phyloP scores from a whole-genome alignment of 1,140 invertebrate genomes.

The Zaprionus africanus region DNA sequence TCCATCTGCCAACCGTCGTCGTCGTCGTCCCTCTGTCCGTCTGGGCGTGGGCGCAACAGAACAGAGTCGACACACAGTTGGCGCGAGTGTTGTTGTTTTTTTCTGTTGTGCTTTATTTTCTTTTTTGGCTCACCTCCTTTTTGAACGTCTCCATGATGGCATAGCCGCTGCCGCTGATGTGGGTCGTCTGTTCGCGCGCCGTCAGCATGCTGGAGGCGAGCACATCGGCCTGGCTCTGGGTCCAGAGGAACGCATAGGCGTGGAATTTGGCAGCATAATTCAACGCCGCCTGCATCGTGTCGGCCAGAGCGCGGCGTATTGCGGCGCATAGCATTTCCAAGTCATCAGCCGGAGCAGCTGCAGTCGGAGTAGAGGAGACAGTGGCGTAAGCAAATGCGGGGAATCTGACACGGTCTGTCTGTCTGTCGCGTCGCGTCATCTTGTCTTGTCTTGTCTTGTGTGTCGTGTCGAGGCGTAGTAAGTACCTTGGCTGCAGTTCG shows the following conservation, averaged over 20 bases:
- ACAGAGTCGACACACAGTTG: slow-evolving; percentile 20
- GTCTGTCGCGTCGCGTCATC: not conserved
- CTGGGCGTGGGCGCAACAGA: slow-evolving; percentile 41
- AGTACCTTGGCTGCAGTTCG: slow-evolving; percentile 49
- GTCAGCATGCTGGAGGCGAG: slow-evolving; percentile 56
- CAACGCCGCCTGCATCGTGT: slow-evolving; percentile 66
- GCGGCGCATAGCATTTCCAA: slow-evolving; percentile 60
- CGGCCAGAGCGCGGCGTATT: slow-evolving; percentile 64
- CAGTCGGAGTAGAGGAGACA: not conserved
- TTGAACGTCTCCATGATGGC: slow-evolving; percentile 82
- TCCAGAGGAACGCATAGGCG: slow-evolving; percentile 78
- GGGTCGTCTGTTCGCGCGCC: slow-evolving; percentile 60
- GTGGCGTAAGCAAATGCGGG: slow-evolving; percentile 12
- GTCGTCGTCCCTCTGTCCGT: not conserved
- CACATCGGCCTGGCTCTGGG: slow-evolving; percentile 60
- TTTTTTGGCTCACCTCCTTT: slow-evolving; percentile 69
- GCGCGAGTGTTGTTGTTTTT: slow-evolving; percentile 15
- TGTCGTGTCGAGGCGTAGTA: not conserved
- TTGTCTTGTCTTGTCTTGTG: too few relatives aligned
- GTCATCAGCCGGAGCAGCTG: slow-evolving; percentile 47
- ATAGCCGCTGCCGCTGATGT: slow-evolving; percentile 63
- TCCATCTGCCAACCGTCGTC: slow-evolving; percentile 2
- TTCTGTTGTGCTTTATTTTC: slow-evolving; percentile 1
- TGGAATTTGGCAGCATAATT: slow-evolving; percentile 79
- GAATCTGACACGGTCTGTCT: slow-evolving; percentile 3